A percentile compares a stretch with the other conserved stretches of the same genome.
Evolutionary conservation across 2,113 vertebrate species (phyloP).

Genomic region (Calidris pugnax): DNA sequence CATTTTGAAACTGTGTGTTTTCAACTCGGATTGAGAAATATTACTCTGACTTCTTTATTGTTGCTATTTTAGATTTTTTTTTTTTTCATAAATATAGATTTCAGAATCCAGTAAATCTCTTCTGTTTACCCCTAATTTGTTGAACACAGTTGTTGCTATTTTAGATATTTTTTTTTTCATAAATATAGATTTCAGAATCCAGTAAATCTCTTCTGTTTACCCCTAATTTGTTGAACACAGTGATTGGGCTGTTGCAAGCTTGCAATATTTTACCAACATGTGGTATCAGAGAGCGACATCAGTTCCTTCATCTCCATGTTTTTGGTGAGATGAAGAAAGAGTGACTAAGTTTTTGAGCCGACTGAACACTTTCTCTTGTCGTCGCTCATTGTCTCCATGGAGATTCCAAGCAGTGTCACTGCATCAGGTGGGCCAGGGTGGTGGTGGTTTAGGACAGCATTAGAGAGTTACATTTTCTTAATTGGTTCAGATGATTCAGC

Average conservation of each 20-base stretch:
- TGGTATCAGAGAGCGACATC: too few relatives aligned
- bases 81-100: not conserved
- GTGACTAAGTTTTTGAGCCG: not conserved
- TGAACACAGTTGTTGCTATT: not conserved
- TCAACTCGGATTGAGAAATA: not conserved
- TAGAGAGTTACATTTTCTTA: not conserved
- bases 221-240: not conserved
- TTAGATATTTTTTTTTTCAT: not conserved
- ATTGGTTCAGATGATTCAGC: not conserved
- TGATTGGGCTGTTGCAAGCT: not conserved
- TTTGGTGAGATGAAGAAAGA: not conserved
- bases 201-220: not conserved
- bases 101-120: not conserved
- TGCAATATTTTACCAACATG: not conserved
- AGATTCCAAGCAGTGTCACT: not conserved
- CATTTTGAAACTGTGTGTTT: not conserved
- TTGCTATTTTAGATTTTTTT: not conserved
- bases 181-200: not conserved
- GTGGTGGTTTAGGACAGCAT: not conserved
- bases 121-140: too few relatives aligned
- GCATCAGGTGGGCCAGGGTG: not conserved
- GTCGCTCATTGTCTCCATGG: not conserved
- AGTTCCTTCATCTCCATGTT: accelerated
- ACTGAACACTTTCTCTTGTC: not conserved
- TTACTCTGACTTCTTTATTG: not conserved